Evolutionary conservation across 2,888 invertebrate genomes (phyloP), one percentile per base, ranked within the genome.

Genomic region (Cheiracanthium punctorium): DNA sequence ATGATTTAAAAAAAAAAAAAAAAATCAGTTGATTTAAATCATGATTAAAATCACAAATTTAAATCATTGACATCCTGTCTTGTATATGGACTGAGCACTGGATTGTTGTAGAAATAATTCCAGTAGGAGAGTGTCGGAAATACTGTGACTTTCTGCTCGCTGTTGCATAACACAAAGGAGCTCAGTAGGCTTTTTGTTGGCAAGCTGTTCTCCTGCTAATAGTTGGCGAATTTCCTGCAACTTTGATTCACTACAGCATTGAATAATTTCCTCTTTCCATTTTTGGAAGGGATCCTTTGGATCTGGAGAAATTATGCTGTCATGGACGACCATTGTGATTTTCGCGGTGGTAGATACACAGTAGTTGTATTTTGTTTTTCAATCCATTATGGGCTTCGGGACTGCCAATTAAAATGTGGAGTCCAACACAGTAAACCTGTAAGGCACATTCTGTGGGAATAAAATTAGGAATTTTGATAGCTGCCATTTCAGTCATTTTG

Each of bases 381-480:
- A 30, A 8, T 20, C 65, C 10, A 24, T 65, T 10, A 65, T 65
- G 12, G 65, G 65, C n/a, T 65, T 65, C 7, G n/a, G 65, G 2
- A n/a, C 30, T 65, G 65, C 65, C 17, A 65, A 17, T 48, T 48
- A 2, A 48, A 48, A 48, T 12, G 43, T 48, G 17, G 14, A 2
- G 1, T 70, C 41, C 2, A 0, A 7, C 41, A 37, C 37, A n/a
- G 32, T n/a, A 30, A 73, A 52, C 52, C 52, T n/a, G 24, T 20
- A 73, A 43, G 20, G 48, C 32, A 12, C 14, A 28, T 8, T 73
- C 73, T 7, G 33, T 17, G 0, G 52, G 29, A n/a, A 37, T 73
- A 30, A 43, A 73, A n/a, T 17, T 48, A 14, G 52, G 52, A 1
- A 73, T 73, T 29, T 73, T 48, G 2, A 73, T 14, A n/a, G 73